Conservation (phyloP, 2,888 invertebrate species). For the Troilus luridus region DNA sequence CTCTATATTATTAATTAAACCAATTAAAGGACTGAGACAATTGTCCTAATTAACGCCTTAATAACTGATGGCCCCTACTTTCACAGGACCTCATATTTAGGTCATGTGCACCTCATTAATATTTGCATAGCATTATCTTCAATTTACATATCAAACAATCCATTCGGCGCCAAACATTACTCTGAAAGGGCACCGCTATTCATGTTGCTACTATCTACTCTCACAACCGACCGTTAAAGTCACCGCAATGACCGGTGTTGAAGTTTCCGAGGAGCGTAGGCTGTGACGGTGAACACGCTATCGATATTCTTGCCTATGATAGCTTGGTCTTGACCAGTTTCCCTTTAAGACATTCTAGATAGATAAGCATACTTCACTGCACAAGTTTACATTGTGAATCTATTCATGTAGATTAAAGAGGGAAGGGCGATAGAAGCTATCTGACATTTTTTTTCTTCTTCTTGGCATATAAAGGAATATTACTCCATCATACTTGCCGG, state of each 20-base stretch:
- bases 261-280: not conserved
- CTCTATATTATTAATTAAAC: no score
- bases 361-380: not conserved
- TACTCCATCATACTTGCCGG: no score
- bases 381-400: not conserved
- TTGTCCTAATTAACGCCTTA: not conserved
- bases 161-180: conserved; percentile 11
- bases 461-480: no score
- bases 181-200: not conserved
- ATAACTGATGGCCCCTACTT: not conserved
- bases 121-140: conserved; percentile 10
- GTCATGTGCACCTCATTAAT: conserved; percentile 18
- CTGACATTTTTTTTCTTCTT: not conserved
- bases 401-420: not conserved
- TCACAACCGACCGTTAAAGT: conserved; percentile 31
- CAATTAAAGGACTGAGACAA: not conserved
- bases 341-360: not conserved
- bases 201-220: not conserved
- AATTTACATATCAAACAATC: conserved; percentile 22
- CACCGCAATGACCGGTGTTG: conserved; percentile 27
- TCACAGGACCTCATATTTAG: conserved; percentile 13
- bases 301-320: not conserved
- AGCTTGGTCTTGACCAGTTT: not conserved
- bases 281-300: not conserved
- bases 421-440: not conserved